Percentiles rank a stretch among this genome's conserved stretches.
These are phyloP conservation scores for Dynastes hyllus DNA, from an alignment of 2,888 invertebrate genomes.

Conservation along the genomic window DNA sequence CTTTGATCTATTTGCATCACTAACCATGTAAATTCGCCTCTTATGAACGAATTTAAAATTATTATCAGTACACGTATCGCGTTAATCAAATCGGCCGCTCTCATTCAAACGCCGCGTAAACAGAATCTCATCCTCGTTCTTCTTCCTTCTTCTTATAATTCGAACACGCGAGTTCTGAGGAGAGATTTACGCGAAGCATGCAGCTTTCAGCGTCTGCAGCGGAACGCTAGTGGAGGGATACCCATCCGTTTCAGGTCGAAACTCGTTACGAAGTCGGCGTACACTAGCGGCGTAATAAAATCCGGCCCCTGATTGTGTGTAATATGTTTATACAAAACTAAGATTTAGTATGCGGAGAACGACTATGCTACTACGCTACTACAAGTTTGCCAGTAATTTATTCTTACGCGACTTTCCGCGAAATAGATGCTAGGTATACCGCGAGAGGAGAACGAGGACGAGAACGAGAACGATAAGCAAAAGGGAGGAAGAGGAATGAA, in stretches of 20 bases:
- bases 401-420: conserved; percentile 66
- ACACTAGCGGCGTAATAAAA: conserved; percentile 61
- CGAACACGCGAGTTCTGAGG: too few relatives aligned
- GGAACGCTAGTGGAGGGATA: conserved; percentile 59
- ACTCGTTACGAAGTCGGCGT: conserved; percentile 66
- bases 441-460: background rate
- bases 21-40: too few relatives aligned
- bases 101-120: too few relatives aligned
- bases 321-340: conserved; percentile 69
- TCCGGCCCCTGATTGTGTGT: conserved; percentile 66
- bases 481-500: conserved; percentile 46
- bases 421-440: background rate
- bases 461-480: background rate
- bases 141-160: too few relatives aligned
- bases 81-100: too few relatives aligned
- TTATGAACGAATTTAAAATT: too few relatives aligned
- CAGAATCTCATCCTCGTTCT: too few relatives aligned
- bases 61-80: too few relatives aligned
- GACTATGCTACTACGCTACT: conserved; percentile 56
- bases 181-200: too few relatives aligned
- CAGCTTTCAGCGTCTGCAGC: too few relatives aligned
- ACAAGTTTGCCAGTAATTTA: conserved; percentile 67
- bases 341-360: conserved; percentile 67
- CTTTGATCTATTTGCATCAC: too few relatives aligned
- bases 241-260: conserved; percentile 60